phyloP scores from a whole-genome alignment of 1,140 invertebrate genomes.

The Scaptomyza graminum region DNA sequence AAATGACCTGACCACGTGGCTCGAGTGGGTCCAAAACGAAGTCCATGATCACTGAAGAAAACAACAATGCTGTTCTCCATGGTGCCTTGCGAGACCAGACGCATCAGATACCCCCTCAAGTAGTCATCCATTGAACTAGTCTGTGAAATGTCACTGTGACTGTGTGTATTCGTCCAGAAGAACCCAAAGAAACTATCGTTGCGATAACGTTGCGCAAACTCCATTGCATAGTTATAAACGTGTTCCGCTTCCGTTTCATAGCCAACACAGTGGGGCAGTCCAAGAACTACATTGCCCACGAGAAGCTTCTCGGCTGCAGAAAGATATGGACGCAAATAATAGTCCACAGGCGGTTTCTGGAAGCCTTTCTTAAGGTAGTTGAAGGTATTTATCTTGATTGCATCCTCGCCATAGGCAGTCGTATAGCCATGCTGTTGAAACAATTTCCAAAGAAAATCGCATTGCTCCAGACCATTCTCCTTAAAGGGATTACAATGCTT shows the following conservation, averaged over 20 bases:
- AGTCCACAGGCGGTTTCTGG: conserved; percentile 90
- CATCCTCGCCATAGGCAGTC: conserved; percentile 92
- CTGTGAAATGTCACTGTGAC: conserved; percentile 91
- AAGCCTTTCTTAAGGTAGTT: conserved; percentile 93
- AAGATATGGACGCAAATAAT: conserved; percentile 91
- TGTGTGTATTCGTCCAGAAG: conserved; percentile 91
- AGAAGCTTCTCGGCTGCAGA: conserved; percentile 86
- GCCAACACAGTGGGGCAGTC: conserved; percentile 85
- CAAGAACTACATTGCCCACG: conserved; percentile 79
- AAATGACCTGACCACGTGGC: conserved; percentile 89
- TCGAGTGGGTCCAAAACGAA: conserved; percentile 92
- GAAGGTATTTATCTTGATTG: conserved; percentile 89
- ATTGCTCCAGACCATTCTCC: conserved; percentile 85
- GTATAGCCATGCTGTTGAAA: conserved; percentile 89
- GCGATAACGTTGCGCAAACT: conserved; percentile 86
- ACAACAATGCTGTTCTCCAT: conserved; percentile 90
- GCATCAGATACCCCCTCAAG: conserved; percentile 86
- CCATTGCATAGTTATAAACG: conserved; percentile 86
- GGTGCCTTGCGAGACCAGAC: conserved; percentile 85
- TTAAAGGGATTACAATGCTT: conserved; percentile 85
- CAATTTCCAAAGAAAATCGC: conserved; percentile 92
- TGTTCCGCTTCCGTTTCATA: conserved; percentile 86
- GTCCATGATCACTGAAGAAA: conserved; percentile 96
- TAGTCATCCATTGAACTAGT: conserved; percentile 88
- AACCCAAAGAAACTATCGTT: conserved; percentile 89